Base-by-base conservation (phyloP, 2,888 invertebrate genomes). In the Melieria picta region DNA sequence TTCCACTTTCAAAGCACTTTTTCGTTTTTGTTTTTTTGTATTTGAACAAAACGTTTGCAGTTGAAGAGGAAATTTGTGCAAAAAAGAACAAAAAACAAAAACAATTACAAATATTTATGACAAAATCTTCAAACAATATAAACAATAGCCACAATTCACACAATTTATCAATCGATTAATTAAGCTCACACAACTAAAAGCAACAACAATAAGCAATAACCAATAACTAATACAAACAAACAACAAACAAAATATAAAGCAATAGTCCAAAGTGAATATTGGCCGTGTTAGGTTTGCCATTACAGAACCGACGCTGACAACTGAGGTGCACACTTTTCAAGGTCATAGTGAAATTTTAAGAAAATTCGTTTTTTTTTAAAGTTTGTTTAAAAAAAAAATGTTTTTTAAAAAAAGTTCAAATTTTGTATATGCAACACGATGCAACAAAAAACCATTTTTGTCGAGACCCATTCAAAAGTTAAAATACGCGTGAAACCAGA, bases 221-320 rank as follows among this genome's bases (percentile, higher is more conserved):
- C 70, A 75, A 74, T 67, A 65, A 72, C 69, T 75, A 75, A 68
- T 69, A 74, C 69, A 72, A 74, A 74, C 77, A 77, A 77, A 64
- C 76, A 78, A 77, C 72, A 76, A 76, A 70, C 72, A 67, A 76
- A 73, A 71, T 73, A 76, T 71, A 74, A 64, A 79, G 77, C 84
- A 85, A 85, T 85, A 85, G 85, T 80, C 85, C 85, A 85, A 85
- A 84, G 85, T 84, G 81, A 84, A 84, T 85, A 84, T 81, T 84
- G 85, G 80, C 79, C 77, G 71, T 80, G 79, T 79, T 79, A 76
- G 78, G 79, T 74, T 76, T 70, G 69, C 62, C 71, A 61, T n/a
- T 62, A 30, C 5, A 58, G 30, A 58, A 69, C 42, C 71, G 9
- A 52, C 7, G 70, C 71, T 30, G 30, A 30, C 30, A 30, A 30